Evolutionary conservation across 2,888 invertebrate species (phyloP).

Genomic region (Lissocephala sabroskyi): DNA sequence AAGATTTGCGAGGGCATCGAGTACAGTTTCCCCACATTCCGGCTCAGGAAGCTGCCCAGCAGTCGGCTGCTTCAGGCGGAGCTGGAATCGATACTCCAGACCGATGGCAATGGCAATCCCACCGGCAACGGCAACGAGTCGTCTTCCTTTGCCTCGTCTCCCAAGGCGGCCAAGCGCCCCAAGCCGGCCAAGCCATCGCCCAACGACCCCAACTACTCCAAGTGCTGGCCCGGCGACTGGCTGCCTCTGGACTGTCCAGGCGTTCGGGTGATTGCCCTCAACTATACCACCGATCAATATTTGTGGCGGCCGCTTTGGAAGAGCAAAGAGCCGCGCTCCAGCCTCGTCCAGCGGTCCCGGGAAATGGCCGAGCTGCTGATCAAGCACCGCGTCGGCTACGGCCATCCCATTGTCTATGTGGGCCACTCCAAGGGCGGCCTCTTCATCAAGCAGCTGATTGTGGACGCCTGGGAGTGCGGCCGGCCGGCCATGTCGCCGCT

Average conservation of each 20-base stretch:
- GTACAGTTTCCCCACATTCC: slow-evolving; percentile 70
- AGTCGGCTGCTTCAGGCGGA: slow-evolving; percentile 51
- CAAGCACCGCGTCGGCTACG: slow-evolving; percentile 79
- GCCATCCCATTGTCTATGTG: slow-evolving; percentile 88
- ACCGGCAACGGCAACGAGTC: slow-evolving; percentile 12
- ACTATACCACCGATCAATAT: slow-evolving; percentile 86
- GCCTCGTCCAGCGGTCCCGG: slow-evolving; percentile 79
- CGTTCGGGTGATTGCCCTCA: slow-evolving; percentile 84
- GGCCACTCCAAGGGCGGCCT: slow-evolving; percentile 88
- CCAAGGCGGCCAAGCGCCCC: background rate
- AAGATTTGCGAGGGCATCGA: slow-evolving; percentile 68
- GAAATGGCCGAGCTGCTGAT: slow-evolving; percentile 82
- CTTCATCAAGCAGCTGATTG: slow-evolving; percentile 87
- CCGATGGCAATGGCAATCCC: slow-evolving; percentile 15
- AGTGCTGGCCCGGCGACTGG: slow-evolving; percentile 92
- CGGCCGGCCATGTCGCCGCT: slow-evolving; percentile 72
- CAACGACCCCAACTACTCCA: slow-evolving; percentile 74
- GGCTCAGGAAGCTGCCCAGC: slow-evolving; percentile 65
- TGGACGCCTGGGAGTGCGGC: slow-evolving; percentile 76
- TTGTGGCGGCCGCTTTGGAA: slow-evolving; percentile 85
- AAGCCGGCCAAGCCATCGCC: slow-evolving; percentile 29
- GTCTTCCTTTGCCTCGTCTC: slow-evolving; percentile 5
- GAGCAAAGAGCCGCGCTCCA: slow-evolving; percentile 78
- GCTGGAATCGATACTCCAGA: slow-evolving; percentile 44
- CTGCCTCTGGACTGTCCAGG: slow-evolving; percentile 83